phyloP scores from a whole-genome alignment of 2,113 vertebrate genomes.

The Tichodroma muraria region DNA sequence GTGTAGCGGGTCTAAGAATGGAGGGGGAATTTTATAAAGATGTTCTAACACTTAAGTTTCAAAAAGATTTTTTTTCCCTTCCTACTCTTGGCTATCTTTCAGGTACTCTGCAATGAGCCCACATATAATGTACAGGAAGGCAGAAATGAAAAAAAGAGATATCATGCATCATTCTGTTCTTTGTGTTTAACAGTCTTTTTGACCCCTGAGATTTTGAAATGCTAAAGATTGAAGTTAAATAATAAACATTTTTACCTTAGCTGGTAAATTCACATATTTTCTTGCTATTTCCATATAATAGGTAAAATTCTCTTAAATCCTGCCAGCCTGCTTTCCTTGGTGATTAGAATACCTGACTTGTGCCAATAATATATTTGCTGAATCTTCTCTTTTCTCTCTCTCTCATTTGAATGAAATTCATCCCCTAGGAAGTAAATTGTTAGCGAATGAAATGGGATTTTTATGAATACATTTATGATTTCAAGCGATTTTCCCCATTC shows the following conservation, averaged over 20 bases:
- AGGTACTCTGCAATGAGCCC: background rate
- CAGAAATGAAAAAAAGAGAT: background rate
- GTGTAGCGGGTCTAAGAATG: background rate
- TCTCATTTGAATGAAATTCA: background rate
- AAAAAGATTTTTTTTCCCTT: background rate
- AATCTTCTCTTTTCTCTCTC: background rate
- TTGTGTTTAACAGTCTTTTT: background rate
- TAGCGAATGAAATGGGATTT: constrained; percentile 12
- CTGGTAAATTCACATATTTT: background rate
- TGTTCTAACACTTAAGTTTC: background rate
- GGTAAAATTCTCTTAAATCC: background rate
- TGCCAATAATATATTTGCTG: background rate
- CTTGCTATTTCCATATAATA: background rate
- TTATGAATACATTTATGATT: constrained; percentile 16
- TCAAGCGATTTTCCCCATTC: background rate
- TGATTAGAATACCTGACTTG: background rate
- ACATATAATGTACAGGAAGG: background rate
- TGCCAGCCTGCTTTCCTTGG: background rate
- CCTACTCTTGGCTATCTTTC: background rate
- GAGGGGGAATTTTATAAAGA: background rate
- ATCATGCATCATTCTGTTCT: background rate
- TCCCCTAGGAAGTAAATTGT: background rate
- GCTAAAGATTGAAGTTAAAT: background rate
- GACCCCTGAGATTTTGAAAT: background rate
- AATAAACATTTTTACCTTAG: background rate